Base-by-base conservation (phyloP, 2,888 invertebrate genomes). In the Coremacera marginata region DNA sequence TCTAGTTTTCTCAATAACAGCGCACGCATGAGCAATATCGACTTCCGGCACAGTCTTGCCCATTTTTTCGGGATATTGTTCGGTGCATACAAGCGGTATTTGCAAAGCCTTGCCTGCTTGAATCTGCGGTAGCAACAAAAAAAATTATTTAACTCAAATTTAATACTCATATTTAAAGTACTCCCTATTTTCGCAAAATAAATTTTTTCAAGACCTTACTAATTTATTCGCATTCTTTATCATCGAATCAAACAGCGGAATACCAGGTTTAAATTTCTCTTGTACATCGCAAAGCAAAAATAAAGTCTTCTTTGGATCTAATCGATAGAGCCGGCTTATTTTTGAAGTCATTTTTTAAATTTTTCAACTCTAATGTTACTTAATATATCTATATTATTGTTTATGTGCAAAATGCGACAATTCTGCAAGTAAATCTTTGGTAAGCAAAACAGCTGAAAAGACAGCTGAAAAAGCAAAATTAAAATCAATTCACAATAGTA, bases 281-380 rank as follows among this genome's bases (percentile, higher is more conserved):
- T 97, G 97, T 52, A 96, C 91, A 84, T 97, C 97, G 87, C 96
- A 96, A 52, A 96, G 89, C 67, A 97, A 90, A 82, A 97, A 92
- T 0, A 93, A 93, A 0, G 95, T 94, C 82, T 91, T 92, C 65
- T 91, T 89, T 0, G 92, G 90, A 77, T 87, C 85, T 49, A 89
- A 72, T 73, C 85, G 87, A 22, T 86, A 86, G 11, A 88, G 81
- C 72, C 86, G 80, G 52, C 57, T 71, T 44, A 71, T 71, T 25
- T 71, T 57, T 3, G 57, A 57, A 57, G 60, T 11, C 71, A 71
- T 71, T 14, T 44, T 55, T 44, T 1, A 37, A 37, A 37, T n/a
- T 31, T 31, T 31, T 31, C 5, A 31, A 31, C 3, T 31, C 5
- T 19, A 57, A 57, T 57, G 2, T 25, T 25, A 25, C 11, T 22